phyloP scores from a whole-genome alignment of 2,888 invertebrate species.

The Ecliptopera silaceata region DNA sequence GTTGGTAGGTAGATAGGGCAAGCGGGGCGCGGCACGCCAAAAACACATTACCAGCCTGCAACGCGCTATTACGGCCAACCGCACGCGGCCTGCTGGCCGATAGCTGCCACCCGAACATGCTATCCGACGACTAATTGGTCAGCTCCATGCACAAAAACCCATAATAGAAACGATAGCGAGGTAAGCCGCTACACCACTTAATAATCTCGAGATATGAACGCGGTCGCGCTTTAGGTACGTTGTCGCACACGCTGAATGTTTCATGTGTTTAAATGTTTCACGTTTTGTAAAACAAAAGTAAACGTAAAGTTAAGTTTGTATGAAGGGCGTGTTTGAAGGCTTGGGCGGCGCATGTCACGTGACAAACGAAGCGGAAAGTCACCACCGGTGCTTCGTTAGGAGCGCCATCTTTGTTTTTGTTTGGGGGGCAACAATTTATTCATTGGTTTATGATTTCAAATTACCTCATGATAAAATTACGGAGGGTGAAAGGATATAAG shows the following conservation, averaged over 20 bases:
- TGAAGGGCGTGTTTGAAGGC: slow-evolving; percentile 67
- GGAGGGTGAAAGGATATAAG: slow-evolving; percentile 7
- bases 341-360: slow-evolving; percentile 70
- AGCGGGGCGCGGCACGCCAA: slow-evolving; percentile 75
- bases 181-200: slow-evolving; percentile 60
- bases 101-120: slow-evolving; percentile 74
- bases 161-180: slow-evolving; percentile 64
- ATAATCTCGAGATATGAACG: slow-evolving; percentile 50
- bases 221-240: slow-evolving; percentile 12
- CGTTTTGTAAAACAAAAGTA: slow-evolving; percentile 55
- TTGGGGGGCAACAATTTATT: slow-evolving; percentile 52
- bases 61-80: slow-evolving; percentile 78
- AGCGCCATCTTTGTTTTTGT: slow-evolving; percentile 71
- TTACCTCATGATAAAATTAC: slow-evolving; percentile 38
- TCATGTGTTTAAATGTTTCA: slow-evolving; percentile 48
- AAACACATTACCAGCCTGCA: slow-evolving; percentile 74
- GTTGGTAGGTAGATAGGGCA: slow-evolving; percentile 67
- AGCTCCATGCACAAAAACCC: slow-evolving; percentile 73
- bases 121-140: slow-evolving; percentile 77
- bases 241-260: slow-evolving; percentile 43
- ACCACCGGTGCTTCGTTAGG: slow-evolving; percentile 57
- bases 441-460: slow-evolving; percentile 40
- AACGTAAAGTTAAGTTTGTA: slow-evolving; percentile 56
- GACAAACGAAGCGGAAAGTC: slow-evolving; percentile 66
- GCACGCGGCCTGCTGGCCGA: slow-evolving; percentile 69